Percentiles rank a stretch among this genome's conserved stretches.
These are phyloP conservation scores for Bombus fervidus DNA, from an alignment of 1,140 invertebrate genomes.

Conservation along the genomic window DNA sequence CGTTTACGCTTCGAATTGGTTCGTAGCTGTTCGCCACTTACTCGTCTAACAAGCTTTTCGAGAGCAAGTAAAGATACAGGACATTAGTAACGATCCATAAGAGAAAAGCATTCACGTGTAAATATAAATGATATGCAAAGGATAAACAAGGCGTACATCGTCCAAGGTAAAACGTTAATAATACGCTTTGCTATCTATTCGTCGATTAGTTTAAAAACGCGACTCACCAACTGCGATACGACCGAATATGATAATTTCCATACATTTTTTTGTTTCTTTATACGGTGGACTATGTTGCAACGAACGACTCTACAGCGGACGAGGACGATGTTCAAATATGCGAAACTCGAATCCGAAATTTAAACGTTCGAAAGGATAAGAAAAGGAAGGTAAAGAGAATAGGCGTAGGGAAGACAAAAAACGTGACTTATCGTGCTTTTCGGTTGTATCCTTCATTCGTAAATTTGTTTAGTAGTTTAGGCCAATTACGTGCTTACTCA, in stretches of 20 bases:
- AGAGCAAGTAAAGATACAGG: neutral
- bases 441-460: too few species aligned
- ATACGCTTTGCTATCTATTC: neutral
- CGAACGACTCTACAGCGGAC: too few species aligned
- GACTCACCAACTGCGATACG: neutral
- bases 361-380: too few species aligned
- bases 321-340: too few species aligned
- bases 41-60: neutral
- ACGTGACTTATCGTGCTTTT: too few species aligned
- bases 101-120: neutral
- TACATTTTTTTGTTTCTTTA: too few species aligned
- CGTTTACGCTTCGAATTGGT: neutral
- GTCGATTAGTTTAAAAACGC: neutral
- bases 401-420: too few species aligned
- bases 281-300: neutral
- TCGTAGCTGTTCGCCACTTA: too few species aligned
- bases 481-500: too few species aligned
- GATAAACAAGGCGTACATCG: neutral
- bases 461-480: too few species aligned
- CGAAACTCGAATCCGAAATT: too few species aligned
- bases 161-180: constrained; percentile 6
- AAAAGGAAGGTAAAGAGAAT: too few species aligned
- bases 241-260: neutral
- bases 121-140: neutral
- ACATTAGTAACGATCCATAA: neutral